Evolutionary conservation across 2,888 invertebrate species (phyloP).

Genomic region (Tenthredo distinguenda): DNA sequence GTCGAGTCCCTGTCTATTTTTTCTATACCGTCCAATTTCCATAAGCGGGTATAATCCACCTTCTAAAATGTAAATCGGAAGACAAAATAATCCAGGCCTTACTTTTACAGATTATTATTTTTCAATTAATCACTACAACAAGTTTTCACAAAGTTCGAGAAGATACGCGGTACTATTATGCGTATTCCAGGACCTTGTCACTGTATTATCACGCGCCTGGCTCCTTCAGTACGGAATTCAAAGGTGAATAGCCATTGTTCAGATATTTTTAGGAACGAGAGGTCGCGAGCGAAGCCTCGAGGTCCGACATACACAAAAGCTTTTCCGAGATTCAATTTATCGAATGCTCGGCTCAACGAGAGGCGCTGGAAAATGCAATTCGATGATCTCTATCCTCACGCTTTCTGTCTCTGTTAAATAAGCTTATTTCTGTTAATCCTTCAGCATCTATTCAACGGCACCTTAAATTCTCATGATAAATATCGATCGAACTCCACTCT

Average conservation of each 20-base stretch:
- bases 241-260: slow-evolving; percentile 44
- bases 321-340: slow-evolving; percentile 41
- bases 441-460: background rate
- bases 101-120: background rate
- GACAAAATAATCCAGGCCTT: background rate
- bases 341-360: slow-evolving; percentile 3
- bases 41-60: background rate
- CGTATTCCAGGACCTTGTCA: background rate
- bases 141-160: background rate
- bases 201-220: slow-evolving; percentile 24
- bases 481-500: background rate
- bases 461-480: background rate
- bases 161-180: background rate
- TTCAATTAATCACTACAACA: background rate
- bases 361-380: background rate
- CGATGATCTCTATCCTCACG: background rate
- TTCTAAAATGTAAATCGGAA: background rate
- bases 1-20: background rate
- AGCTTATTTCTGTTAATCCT: background rate
- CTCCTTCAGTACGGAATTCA: slow-evolving; percentile 36
- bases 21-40: background rate
- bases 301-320: slow-evolving; percentile 35
- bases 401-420: background rate
- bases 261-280: slow-evolving; percentile 44
- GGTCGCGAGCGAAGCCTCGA: slow-evolving; percentile 33